phyloP scores from a whole-genome alignment of 2,113 vertebrate genomes.

The Baryphthengus martii region DNA sequence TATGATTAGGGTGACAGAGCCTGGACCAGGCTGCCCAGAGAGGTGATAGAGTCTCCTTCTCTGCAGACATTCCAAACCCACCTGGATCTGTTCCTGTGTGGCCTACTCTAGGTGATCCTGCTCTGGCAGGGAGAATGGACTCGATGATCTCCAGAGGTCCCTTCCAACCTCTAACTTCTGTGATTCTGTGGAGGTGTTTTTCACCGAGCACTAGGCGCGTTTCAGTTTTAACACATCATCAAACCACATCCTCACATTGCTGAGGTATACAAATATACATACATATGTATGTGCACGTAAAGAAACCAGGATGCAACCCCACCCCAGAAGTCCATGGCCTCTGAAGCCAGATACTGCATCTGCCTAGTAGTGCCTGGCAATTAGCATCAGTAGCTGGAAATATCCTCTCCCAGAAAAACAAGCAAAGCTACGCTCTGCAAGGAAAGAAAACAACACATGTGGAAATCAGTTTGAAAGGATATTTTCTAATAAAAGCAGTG shows the following conservation, averaged over 20 bases:
- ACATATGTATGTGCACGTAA: not conserved
- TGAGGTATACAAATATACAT: not conserved
- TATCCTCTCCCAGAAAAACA: not conserved
- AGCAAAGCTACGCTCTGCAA: not conserved
- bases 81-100: too few species aligned
- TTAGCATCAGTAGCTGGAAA: not conserved
- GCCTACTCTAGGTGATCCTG: too few species aligned
- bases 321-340: not conserved
- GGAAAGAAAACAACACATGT: not conserved
- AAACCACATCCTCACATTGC: not conserved
- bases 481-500: not conserved
- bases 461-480: not conserved
- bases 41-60: too few species aligned
- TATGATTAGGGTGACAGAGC: too few species aligned
- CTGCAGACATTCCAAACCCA: too few species aligned
- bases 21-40: too few species aligned
- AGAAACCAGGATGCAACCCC: not conserved
- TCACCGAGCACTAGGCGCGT: fast-evolving
- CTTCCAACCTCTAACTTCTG: too few species aligned
- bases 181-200: too few species aligned
- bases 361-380: not conserved
- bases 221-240: not conserved
- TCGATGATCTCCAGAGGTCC: too few species aligned
- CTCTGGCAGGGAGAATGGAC: too few species aligned
- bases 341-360: not conserved